These are phyloP conservation scores for Batillaria attramentaria DNA, from an alignment of 1,140 invertebrate genomes.

Conservation along the genomic window DNA sequence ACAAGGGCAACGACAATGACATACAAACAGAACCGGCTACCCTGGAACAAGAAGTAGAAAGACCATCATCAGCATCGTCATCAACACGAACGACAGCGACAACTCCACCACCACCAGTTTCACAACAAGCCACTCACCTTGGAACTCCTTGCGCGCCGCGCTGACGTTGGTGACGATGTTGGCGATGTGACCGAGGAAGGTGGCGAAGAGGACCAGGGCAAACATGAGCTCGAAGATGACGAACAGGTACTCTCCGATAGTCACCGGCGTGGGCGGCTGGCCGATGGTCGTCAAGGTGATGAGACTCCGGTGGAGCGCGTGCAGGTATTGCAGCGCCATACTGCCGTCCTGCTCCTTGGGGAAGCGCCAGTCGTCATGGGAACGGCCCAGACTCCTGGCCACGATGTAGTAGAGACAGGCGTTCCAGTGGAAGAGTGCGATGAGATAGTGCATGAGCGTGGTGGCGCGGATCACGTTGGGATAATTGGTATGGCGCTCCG, in stretches of 20 bases:
- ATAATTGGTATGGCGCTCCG: constrained; percentile 98
- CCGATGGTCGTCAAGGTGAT: constrained; percentile 93
- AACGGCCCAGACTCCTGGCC: constrained; percentile 39
- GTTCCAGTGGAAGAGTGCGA: constrained; percentile 99
- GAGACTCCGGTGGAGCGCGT: constrained; percentile 99
- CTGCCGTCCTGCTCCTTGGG: constrained; percentile 57
- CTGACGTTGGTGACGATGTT: constrained; percentile 72
- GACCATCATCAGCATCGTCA: constrained; percentile 2
- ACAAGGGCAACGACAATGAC: neutral
- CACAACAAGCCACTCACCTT: constrained; percentile 63
- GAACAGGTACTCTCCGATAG: constrained; percentile 79
- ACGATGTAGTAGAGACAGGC: constrained; percentile 92
- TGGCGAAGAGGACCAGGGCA: constrained; percentile 71
- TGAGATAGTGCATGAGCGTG: constrained; percentile 94
- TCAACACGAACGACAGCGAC: neutral
- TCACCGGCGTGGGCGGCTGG: constrained; percentile 79
- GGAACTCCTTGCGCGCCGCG: constrained; percentile 72
- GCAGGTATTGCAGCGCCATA: constrained; percentile 82
- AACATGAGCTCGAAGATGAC: constrained; percentile 69
- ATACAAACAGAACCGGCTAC: neutral
- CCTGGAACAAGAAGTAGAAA: neutral
- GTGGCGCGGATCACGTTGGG: constrained; percentile 94
- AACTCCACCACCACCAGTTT: neutral
- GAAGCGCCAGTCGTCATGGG: constrained; percentile 49
- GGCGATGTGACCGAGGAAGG: constrained; percentile 71